Base-by-base conservation (phyloP, 2,888 invertebrate genomes). In the Diaperis boleti region DNA sequence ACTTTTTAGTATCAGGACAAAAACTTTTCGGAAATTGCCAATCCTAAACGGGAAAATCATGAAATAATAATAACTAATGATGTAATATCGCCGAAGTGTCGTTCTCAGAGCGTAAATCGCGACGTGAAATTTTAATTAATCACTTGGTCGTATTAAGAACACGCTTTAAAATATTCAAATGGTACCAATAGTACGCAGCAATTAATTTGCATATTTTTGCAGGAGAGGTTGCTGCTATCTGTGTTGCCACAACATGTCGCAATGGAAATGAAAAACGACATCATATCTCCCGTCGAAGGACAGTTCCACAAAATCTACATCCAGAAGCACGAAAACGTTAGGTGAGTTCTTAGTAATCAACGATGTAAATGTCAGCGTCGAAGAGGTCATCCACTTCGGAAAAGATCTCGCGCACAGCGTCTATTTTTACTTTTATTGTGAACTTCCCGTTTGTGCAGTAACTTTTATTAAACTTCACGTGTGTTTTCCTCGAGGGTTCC, bases 261-360 rank as follows among this genome's bases (percentile, higher is more conserved):
- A 69, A 92, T 94, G 91, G 95, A 95, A 83, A 95, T 96, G 95
- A 95, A 95, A 83, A 91, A 92, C 80, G 95, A 95, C 82, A 92
- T 96, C 71, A 90, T 94, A 75, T 92, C 92, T 50, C 95, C 94
- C 1, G 92, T 93, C 66, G 92, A 95, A 79, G 92, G 94, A 66
- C 94, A 95, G 82, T 95, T 95, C 82, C 95, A 95, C 82, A 94
- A 95, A 84, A 95, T 95, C 82, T 95, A 95, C 84, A 95, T 95
- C 75, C 94, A 95, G 81, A 91, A 92, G 78, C 94, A 95, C 79
- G 94, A 95, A 81, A 92, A 94, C 83, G 95, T 95, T 81, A 94
- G 92, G 93, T 94, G 79, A 85, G 87, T 78, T 63, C n/a, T n/a
- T n/a, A 59, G 11, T 45, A 37, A 31, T 56, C 33, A 56, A 18